These are phyloP conservation scores for Meloe dianella DNA, from an alignment of 2,888 invertebrate species.

Conservation along the genomic window DNA sequence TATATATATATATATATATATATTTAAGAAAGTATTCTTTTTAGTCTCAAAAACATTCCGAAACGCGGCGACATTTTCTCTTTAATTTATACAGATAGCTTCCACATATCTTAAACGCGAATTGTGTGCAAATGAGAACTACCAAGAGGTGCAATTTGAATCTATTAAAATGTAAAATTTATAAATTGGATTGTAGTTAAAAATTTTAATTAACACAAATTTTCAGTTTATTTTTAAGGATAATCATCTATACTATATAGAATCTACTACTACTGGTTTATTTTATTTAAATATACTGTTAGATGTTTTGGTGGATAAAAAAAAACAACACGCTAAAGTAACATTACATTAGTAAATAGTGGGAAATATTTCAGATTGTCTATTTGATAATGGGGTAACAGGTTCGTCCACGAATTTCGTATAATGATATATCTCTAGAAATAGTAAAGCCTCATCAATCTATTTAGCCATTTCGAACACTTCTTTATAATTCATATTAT, in stretches of 20 bases:
- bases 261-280: no score
- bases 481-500: slow-evolving; percentile 24
- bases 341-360: slow-evolving; percentile 14
- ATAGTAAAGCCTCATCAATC: slow-evolving; percentile 39
- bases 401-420: slow-evolving; percentile 37
- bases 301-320: neutral
- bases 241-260: no score
- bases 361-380: slow-evolving; percentile 21
- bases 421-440: slow-evolving; percentile 32
- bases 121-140: slow-evolving; percentile 51
- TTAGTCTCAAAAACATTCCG: slow-evolving; percentile 39
- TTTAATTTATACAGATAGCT: slow-evolving; percentile 50
- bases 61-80: slow-evolving; percentile 43
- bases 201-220: slow-evolving; percentile 43
- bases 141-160: slow-evolving; percentile 42
- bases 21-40: slow-evolving; percentile 16
- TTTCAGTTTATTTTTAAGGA: neutral
- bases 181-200: slow-evolving; percentile 33
- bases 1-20: slow-evolving; percentile 11
- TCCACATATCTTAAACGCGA: slow-evolving; percentile 47
- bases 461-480: slow-evolving; percentile 26
- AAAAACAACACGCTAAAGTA: slow-evolving; percentile 19
- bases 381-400: slow-evolving; percentile 21
- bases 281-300: no score
- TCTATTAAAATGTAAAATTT: slow-evolving; percentile 45